Evolutionary conservation across 2,797 vertebrate genomes (phyloP), one percentile per base, ranked within the genome.

Genomic region (Sylvilagus floridanus): DNA sequence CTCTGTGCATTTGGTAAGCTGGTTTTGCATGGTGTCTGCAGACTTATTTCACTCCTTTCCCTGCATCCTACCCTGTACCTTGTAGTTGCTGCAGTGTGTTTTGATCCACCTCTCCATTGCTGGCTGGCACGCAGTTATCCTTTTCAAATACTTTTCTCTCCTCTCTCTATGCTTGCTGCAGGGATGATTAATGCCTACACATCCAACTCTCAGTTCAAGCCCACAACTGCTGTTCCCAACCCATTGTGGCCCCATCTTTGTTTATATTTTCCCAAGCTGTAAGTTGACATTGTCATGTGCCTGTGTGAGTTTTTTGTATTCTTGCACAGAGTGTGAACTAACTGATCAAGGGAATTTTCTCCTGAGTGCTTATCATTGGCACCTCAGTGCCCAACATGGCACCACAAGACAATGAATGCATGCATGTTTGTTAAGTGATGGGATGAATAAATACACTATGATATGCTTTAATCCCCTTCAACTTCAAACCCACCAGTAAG

Each of bases 21-120:
- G n/a, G 6, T 30, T 84, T 35, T 13, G 22, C 22, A 3, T 35
- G 22, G 4, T 52, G 60, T 60, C 32, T 77, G 10, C 68, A 71
- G 47, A 57, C 13, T 65, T 4, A 21, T 60, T 73, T 57, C 52
- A 81, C 32, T 69, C 42, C 42, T 7, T 73, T 65, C 16, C n/a
- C 0, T 8, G 10, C 0, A 6, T 60, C 8, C 37, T 62, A 19
- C 28, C 7, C 50, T 52, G 26, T 0, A 71, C 52, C 11, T 28
- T 10, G 13, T 12, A 78, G 1, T 17, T 30, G 12, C 50, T 57
- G 32, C 3, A 35, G 8, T 8, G 12, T 28, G 2, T 0, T 8
- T 30, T 22, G 9, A 6, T 37, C 37, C 14, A 4, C 19, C 28
- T 19, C 24, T 10, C 14, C 28, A 4, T 0, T 16, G 7, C 19